A percentile compares a stretch with the other conserved stretches of the same genome.
Conservation (phyloP, 2,888 invertebrate species). For the Lymantria dispar region DNA sequence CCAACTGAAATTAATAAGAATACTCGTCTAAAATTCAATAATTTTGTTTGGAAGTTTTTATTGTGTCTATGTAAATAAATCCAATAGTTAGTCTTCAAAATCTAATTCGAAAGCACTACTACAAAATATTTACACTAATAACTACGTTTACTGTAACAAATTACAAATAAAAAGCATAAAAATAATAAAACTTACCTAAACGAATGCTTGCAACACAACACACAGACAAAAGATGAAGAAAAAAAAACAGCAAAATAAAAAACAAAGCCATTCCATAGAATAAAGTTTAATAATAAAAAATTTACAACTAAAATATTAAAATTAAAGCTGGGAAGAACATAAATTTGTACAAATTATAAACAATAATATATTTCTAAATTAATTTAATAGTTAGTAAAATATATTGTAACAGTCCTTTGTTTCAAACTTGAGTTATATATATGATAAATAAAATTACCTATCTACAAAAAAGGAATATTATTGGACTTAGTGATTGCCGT, state of each 20-base stretch:
- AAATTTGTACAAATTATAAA: constrained; percentile 66
- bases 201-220: constrained; percentile 59
- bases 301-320: constrained; percentile 77
- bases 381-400: constrained; percentile 40
- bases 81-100: neutral
- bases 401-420: constrained; percentile 45
- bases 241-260: constrained; percentile 66
- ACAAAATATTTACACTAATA: constrained; percentile 10
- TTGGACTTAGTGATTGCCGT: neutral
- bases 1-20: constrained; percentile 70
- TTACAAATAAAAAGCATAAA: constrained; percentile 33
- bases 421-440: constrained; percentile 32
- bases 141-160: constrained; percentile 20
- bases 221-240: constrained; percentile 54
- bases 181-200: constrained; percentile 57
- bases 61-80: neutral
- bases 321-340: constrained; percentile 81
- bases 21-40: neutral
- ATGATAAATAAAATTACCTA: constrained; percentile 25
- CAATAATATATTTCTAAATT: constrained; percentile 22
- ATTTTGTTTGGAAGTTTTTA: neutral
- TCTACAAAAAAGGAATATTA: constrained; percentile 20
- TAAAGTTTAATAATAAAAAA: constrained; percentile 77
- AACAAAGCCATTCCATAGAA: constrained; percentile 75
- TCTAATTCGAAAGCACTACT: constrained; percentile 18